Base-by-base conservation (phyloP, 2,888 invertebrate species). In the Uropetala carovei region DNA sequence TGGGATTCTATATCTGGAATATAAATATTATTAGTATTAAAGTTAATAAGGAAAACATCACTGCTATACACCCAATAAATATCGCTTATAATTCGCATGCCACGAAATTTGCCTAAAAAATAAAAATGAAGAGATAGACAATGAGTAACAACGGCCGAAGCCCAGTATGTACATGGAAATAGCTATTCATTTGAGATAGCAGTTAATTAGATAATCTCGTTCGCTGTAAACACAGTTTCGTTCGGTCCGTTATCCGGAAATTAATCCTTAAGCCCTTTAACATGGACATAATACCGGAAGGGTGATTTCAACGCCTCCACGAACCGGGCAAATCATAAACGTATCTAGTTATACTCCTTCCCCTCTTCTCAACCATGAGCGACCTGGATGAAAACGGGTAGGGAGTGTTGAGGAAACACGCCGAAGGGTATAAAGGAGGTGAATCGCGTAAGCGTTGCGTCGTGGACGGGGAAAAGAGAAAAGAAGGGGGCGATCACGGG, bases 301-400 rank as follows among this genome's bases (percentile, higher is more conserved):
- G 75, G 75, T 75, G 75, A 75, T 75, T 75, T 75, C 75, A 75
- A 75, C 75, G 75, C 75, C 75, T 75, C 27, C 27, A 43, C 43
- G 43, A 27, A 75, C 27, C 27, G 75, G 22, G 27, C 3, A 22
- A 27, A 27, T 75, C 75, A 75, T 75, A 27, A 75, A 27, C 75
- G 75, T 22, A 75, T 75, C 13, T 43, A 43, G 43, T 43, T 43
- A 43, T 43, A 43, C 14, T 75, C 64, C 16, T 16, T 22, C 75
- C 75, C 75, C 75, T 27, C 13, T 22, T 27, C 22, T 75, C 22
- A 9, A 4, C 43, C 43, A 43, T 43, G 3, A 43, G 22, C 75
- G 75, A 75, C 75, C 75, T 75, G 22, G 75, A 75, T 75, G 75
- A 22, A 22, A 43, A 27, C 75, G 22, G 75, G 13, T 43, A 43